Conservation (phyloP, 2,888 invertebrate genomes). For the Drosophila peninsularis region DNA sequence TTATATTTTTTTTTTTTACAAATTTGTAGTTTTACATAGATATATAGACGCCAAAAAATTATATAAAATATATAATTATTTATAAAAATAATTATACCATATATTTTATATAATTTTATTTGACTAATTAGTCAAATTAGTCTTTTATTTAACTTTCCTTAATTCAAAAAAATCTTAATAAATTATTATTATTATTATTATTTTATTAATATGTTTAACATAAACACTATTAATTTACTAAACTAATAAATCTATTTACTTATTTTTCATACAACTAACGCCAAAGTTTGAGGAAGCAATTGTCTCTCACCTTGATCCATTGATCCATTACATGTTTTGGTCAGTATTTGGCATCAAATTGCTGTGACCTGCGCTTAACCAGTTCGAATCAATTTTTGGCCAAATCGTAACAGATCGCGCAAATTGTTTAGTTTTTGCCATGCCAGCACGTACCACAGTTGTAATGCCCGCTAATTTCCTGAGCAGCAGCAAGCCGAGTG, state of each 20-base stretch:
- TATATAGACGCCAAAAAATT: too few species aligned
- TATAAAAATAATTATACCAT: too few species aligned
- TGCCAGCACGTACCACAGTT: slow-evolving; percentile 40
- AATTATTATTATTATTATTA: too few species aligned
- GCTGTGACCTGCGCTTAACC: slow-evolving; percentile 34
- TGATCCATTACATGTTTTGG: slow-evolving; percentile 22
- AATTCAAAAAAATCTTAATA: too few species aligned
- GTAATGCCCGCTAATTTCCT: slow-evolving; percentile 54
- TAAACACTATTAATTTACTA: not conserved
- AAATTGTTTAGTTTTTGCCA: slow-evolving; percentile 34
- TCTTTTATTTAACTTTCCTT: too few species aligned
- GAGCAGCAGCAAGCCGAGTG: slow-evolving; percentile 13
- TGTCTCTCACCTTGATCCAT: slow-evolving; percentile 30
- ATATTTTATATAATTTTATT: too few species aligned
- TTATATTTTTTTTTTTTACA: too few species aligned
- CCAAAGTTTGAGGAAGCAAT: slow-evolving; percentile 15
- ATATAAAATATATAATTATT: too few species aligned
- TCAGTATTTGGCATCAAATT: slow-evolving; percentile 13
- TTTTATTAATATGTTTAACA: too few species aligned
- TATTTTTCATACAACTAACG: not conserved
- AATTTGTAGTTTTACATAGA: too few species aligned
- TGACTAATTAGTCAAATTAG: too few species aligned
- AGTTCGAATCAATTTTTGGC: slow-evolving; percentile 34
- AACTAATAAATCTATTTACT: not conserved
- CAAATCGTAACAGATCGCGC: slow-evolving; percentile 40